Conservation (phyloP, 2,888 invertebrate genomes). For the Poecilus cupreus region DNA sequence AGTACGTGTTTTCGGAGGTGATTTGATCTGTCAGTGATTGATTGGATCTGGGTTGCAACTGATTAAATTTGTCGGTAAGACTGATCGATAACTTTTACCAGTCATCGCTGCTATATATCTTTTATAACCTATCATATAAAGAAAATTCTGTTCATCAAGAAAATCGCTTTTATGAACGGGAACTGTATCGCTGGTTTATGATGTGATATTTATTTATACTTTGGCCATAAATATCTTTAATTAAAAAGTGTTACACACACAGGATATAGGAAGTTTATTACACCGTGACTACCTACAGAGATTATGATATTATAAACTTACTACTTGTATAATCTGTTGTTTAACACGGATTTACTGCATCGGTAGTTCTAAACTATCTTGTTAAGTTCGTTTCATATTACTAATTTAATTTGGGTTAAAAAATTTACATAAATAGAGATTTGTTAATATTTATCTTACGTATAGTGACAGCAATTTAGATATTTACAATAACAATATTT, state of each 20-base stretch:
- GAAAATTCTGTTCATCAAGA: constrained; percentile 25
- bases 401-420: neutral
- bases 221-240: neutral
- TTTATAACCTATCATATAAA: constrained; percentile 13
- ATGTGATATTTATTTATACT: neutral
- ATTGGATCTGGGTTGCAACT: constrained; percentile 10
- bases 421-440: no score
- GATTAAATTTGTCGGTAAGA: constrained; percentile 10
- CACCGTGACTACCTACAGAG: neutral
- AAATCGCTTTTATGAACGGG: constrained; percentile 21
- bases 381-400: neutral
- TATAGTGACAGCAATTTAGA: no score
- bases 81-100: constrained; percentile 20
- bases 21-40: constrained; percentile 36
- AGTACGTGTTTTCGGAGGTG: constrained; percentile 3
- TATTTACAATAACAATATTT: no score
- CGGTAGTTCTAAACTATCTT: neutral
- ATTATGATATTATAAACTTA: constrained; percentile 23
- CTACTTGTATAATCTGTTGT: neutral
- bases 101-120: neutral
- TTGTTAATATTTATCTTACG: no score
- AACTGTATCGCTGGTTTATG: neutral
- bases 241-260: no score
- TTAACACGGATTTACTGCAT: constrained; percentile 13
- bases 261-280: neutral